Evolutionary conservation across 92 coral and sea anemone species (phyloP).

Genomic region (Siderastrea radians): DNA sequence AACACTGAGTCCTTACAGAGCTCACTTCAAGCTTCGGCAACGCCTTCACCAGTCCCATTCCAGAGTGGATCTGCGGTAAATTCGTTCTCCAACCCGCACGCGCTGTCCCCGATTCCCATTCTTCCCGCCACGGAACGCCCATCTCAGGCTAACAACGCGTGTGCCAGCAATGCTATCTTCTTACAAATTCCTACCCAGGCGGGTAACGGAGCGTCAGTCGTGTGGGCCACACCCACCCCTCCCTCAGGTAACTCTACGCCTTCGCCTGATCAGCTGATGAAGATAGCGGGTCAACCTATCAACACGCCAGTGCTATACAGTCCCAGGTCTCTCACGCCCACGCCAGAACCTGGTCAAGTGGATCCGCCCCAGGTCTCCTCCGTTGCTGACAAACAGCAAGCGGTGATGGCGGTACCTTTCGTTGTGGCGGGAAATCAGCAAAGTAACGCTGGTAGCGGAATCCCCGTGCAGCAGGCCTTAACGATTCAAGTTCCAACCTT

Average conservation of each 20-base stretch:
- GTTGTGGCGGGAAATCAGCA: neutral
- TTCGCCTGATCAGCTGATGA: slow-evolving; percentile 58
- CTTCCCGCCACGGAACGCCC: slow-evolving; percentile 46
- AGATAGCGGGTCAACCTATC: slow-evolving; percentile 39
- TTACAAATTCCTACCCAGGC: slow-evolving; percentile 42
- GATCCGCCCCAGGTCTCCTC: slow-evolving; percentile 10
- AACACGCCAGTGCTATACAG: slow-evolving; percentile 59
- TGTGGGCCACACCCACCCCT: slow-evolving; percentile 65
- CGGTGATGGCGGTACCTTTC: neutral
- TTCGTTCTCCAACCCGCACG: slow-evolving; percentile 39
- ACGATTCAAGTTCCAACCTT: slow-evolving; percentile 35
- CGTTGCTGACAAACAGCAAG: slow-evolving; percentile 21
- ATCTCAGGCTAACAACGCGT: slow-evolving; percentile 3
- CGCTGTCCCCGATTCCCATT: slow-evolving; percentile 48
- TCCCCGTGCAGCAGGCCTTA: slow-evolving; percentile 33
- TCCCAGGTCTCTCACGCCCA: slow-evolving; percentile 64
- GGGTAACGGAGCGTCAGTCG: slow-evolving; percentile 43
- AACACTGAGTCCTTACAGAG: slow-evolving; percentile 11
- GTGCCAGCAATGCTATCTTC: slow-evolving; percentile 7
- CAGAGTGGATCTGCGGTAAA: slow-evolving; percentile 33
- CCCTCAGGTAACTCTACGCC: slow-evolving; percentile 71
- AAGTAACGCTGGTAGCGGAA: neutral
- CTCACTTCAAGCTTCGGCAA: slow-evolving; percentile 22
- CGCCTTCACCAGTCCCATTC: slow-evolving; percentile 57
- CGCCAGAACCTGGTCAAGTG: slow-evolving; percentile 40